Base-by-base conservation (phyloP, 2,113 vertebrate species). In the Marmota flaviventris region DNA sequence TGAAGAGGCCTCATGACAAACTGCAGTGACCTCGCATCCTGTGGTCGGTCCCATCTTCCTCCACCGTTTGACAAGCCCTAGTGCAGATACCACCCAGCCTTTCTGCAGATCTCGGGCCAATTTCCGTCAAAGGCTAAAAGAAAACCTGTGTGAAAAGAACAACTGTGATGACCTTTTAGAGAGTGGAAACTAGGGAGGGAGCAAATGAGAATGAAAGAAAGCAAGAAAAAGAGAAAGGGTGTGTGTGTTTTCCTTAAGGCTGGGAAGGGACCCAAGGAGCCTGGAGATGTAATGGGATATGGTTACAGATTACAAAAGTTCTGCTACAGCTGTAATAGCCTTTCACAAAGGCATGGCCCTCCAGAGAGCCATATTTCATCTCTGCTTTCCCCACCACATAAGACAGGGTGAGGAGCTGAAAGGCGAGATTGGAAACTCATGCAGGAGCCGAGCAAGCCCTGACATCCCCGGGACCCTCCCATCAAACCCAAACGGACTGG, bases 341-440 rank as follows among this genome's bases (percentile, higher is more conserved):
- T 98, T 98, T 98, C 98, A 98, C 98, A 98, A 98, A 98, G 97
- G 89, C 96, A 86, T 81, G 92, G 87, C 95, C 98, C 96, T 97
- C 97, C 79, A 32, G 98, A 98, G 98, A 97, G 94, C 97, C 95
- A 96, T 98, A 98, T 98, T 98, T 98, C 98, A 98, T 98, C 97
- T 98, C 98, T 84, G 13, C 98, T 98, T 99, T 98, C 98, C 98
- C 98, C 97, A 98, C 98, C 32, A 18, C 98, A 97, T 97, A 97
- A 98, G 98, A 98, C 89, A 92, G 97, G 94, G 96, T 97, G 97
- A 98, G 97, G 98, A 98, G 97, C 97, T 98, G 97, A 97, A 98
- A 98, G 98, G 96, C 84, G 96, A 95, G 92, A 95, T 83, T 95
- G 27, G 83, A 98, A 98, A 98, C 96, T 98, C 97, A 63, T 89